Base-by-base conservation (phyloP, 2,113 vertebrate genomes). In the Phyllostomus hastatus region DNA sequence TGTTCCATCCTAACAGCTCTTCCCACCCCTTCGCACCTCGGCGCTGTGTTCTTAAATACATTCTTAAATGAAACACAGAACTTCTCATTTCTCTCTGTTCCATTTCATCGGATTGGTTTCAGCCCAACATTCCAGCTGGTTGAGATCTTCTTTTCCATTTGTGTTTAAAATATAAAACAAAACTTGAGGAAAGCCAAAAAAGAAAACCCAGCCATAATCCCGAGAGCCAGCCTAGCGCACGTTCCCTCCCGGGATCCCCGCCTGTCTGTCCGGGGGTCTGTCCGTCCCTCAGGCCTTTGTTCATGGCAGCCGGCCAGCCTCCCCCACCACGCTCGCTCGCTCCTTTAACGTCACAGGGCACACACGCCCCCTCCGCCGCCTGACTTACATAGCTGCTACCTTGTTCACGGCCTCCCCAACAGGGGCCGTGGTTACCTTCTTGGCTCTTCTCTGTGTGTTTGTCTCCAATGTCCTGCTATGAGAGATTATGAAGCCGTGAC, bases 131-230 rank as follows among this genome's bases (percentile, higher is more conserved):
- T 96, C 94, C 97, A 97, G 87, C 86, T 87, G 79, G 88, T 80
- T 96, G 75, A 97, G 82, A 78, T 96, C 96, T 96, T 95, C 93
- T 96, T 96, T 96, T 95, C 95, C 91, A 66, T 38, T 96, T 86
- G 94, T 95, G 82, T 94, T 96, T 95, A 96, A 97, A 95, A 86
- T 79, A 86, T 86, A 86, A 88, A 95, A 96, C 91, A 96, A 90
- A 96, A 72, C 59, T 38, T 90, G 89, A 97, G 86, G 78, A 94
- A 84, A 91, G 19, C 85, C 78, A 91, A 95, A 96, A 82, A 83
- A 35, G 73, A 94, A 91, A 96, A 90, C 11, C 43, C 31, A 95
- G 57, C 52, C 93, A 7, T 81, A 64, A 90, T 67, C 52, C 59
- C 59, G n/a, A 57, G 81, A 90, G 48, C 76, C 15, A 43, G 28